phyloP scores from a whole-genome alignment of 2,888 invertebrate species.

The Myopa testacea region DNA sequence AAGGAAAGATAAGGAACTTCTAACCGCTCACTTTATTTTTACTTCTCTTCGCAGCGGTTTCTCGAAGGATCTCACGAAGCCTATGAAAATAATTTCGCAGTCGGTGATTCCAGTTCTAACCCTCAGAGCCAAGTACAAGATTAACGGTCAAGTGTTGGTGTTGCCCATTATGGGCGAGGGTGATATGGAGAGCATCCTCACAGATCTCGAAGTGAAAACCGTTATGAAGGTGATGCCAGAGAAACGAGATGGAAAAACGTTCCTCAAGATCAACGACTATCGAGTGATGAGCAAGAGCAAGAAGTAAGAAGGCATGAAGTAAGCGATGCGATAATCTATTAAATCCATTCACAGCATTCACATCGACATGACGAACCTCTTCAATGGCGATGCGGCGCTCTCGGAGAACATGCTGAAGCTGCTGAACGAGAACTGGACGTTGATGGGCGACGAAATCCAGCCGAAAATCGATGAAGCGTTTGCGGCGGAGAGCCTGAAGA shows the following conservation, averaged over 20 bases:
- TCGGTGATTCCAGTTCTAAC: conserved; percentile 40
- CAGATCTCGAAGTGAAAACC: conserved; percentile 43
- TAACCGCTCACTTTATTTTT: background rate
- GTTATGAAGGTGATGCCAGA: conserved; percentile 44
- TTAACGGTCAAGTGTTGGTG: conserved; percentile 54
- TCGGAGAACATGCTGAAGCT: conserved; percentile 55
- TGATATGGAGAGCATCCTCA: conserved; percentile 45
- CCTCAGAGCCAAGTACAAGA: conserved; percentile 53
- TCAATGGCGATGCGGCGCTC: conserved; percentile 53
- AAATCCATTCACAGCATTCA: conserved; percentile 47
- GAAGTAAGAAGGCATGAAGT: conserved; percentile 47
- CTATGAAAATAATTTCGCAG: conserved; percentile 48
- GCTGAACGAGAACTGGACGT: conserved; percentile 55
- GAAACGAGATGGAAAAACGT: conserved; percentile 52
- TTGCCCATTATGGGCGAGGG: conserved; percentile 56
- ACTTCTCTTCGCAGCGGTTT: conserved; percentile 51
- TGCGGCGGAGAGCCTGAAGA: conserved; percentile 21
- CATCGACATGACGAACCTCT: conserved; percentile 55
- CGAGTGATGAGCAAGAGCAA: conserved; percentile 47
- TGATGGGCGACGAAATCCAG: conserved; percentile 52
- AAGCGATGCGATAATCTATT: background rate
- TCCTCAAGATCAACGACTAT: conserved; percentile 49
- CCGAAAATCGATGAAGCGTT: conserved; percentile 50
- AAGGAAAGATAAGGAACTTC: background rate
- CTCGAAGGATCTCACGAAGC: conserved; percentile 49